Evolutionary conservation across 2,888 invertebrate genomes (phyloP).

Genomic region (Trichogramma dendrolimi): DNA sequence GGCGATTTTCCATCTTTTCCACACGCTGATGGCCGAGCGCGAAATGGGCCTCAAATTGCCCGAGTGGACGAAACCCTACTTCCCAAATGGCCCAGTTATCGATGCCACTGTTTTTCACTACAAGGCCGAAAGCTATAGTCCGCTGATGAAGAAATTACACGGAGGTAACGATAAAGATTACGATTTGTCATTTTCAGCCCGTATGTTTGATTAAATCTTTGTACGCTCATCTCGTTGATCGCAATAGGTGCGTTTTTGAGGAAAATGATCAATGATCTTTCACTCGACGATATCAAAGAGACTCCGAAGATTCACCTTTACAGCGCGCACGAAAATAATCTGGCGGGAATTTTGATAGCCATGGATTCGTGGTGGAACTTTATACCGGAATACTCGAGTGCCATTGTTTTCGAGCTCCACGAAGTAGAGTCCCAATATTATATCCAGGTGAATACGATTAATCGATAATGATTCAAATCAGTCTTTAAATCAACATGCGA

Average conservation of each 20-base stretch:
- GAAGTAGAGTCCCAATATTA: constrained; percentile 1
- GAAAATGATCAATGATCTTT: no score
- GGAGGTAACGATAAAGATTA: constrained; percentile 7
- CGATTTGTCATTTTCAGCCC: no score
- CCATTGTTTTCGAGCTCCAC: constrained; percentile 12
- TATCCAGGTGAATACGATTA: constrained; percentile 4
- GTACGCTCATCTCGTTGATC: no score
- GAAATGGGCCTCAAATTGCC: constrained; percentile 7
- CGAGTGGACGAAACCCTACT: constrained; percentile 14
- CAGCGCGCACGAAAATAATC: constrained; percentile 3
- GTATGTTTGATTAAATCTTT: no score
- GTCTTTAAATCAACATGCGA: no score
- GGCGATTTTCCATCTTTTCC: constrained; percentile 3
- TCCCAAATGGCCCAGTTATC: constrained; percentile 2
- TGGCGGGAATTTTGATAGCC: constrained; percentile 3
- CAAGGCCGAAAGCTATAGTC: background rate
- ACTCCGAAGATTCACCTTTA: constrained; percentile 7
- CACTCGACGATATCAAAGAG: no score
- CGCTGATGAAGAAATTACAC: constrained; percentile 2
- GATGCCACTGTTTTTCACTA: constrained; percentile 1
- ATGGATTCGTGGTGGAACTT: constrained; percentile 4
- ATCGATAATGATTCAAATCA: background rate
- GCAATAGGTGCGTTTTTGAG: no score
- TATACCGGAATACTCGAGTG: constrained; percentile 12
- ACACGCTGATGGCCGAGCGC: constrained; percentile 1